Evolutionary conservation across 2,797 vertebrate genomes (phyloP).

Genomic region (Gymnothorax javanicus): DNA sequence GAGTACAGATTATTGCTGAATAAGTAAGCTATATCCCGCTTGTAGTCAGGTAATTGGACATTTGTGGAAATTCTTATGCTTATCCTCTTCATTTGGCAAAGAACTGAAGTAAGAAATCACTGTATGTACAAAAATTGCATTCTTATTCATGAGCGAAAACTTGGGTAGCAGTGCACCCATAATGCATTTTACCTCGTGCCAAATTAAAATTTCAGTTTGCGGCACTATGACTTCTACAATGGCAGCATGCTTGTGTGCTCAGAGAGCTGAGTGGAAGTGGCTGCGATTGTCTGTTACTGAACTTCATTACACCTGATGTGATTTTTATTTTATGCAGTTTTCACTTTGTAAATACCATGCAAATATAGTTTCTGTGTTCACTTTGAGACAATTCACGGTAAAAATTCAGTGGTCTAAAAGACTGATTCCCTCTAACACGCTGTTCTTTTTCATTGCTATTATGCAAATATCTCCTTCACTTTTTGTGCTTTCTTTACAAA

Average conservation of each 20-base stretch:
- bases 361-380: constrained; percentile 25
- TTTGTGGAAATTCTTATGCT: neutral
- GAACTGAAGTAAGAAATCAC: neutral
- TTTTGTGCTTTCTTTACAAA: too few relatives aligned
- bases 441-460: neutral
- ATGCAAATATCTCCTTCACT: too few relatives aligned
- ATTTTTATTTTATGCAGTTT: neutral
- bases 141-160: neutral
- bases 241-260: neutral
- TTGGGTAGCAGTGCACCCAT: too few relatives aligned
- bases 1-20: neutral
- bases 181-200: too few relatives aligned
- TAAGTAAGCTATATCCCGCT: neutral
- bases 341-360: neutral
- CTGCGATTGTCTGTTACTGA: neutral
- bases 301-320: neutral
- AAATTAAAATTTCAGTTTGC: neutral
- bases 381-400: neutral
- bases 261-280: neutral
- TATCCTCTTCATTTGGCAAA: neutral
- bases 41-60: neutral
- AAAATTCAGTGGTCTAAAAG: neutral
- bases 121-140: too few relatives aligned
- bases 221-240: neutral
- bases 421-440: neutral